Percentiles rank a stretch among this genome's conserved stretches.
Evolutionary conservation across 2,797 vertebrate genomes (phyloP).

Genomic region (Melanotaenia pygmaea): DNA sequence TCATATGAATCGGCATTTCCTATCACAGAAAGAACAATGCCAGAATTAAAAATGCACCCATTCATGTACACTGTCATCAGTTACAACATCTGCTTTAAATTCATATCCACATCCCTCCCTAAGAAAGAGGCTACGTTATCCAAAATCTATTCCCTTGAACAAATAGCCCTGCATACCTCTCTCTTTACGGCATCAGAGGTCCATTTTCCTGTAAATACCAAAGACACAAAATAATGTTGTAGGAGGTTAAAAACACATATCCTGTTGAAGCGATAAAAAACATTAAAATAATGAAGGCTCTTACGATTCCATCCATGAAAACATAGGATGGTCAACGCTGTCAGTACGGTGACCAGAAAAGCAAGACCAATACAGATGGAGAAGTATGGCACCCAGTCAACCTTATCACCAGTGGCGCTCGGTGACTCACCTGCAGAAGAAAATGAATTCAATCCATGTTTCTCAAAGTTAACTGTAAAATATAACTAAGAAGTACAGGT

Average conservation of each 20-base stretch:
- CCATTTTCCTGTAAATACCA: constrained; percentile 22
- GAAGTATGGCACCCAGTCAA: constrained; percentile 44
- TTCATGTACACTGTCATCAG: not conserved
- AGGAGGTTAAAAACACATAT: not conserved
- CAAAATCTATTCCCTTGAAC: not conserved
- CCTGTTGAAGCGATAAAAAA: not conserved
- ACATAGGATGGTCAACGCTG: constrained; percentile 10
- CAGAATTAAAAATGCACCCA: constrained; percentile 8
- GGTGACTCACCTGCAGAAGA: not conserved
- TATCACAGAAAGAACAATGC: constrained; percentile 25
- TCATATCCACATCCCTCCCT: not conserved
- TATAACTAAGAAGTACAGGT: not conserved
- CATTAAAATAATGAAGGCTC: accelerated
- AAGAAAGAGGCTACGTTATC: not conserved
- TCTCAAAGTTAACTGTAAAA: not conserved
- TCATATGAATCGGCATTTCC: constrained; percentile 26
- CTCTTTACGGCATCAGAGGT: not conserved
- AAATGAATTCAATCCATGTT: not conserved
- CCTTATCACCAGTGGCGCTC: accelerated
- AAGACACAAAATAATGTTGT: not conserved
- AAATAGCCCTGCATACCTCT: constrained; percentile 37
- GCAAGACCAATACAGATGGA: constrained; percentile 36
- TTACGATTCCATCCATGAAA: constrained; percentile 47
- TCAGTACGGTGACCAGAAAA: constrained; percentile 36
- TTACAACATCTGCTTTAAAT: not conserved